Percentiles rank a stretch among this genome's conserved stretches.
Conservation (phyloP, 2,113 vertebrate species). For the Perca flavescens region DNA sequence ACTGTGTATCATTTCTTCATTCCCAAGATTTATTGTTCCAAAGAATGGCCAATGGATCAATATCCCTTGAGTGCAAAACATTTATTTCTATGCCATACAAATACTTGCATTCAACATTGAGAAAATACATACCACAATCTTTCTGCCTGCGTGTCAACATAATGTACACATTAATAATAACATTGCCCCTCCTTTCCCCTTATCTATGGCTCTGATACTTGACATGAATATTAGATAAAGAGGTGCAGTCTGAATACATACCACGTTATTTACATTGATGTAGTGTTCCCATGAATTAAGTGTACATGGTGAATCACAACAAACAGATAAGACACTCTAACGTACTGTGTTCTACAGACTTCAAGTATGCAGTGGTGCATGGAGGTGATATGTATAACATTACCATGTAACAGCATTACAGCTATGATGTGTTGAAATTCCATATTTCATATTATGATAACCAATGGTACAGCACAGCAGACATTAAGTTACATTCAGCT, state of each 20-base stretch:
- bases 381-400: conserved; percentile 51
- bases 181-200: conserved; percentile 32
- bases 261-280: conserved; percentile 49
- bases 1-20: background rate
- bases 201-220: conserved; percentile 71
- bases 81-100: conserved; percentile 84
- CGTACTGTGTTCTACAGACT: conserved; percentile 61
- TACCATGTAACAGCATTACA: conserved; percentile 40
- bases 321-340: conserved; percentile 59
- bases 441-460: background rate
- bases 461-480: conserved; percentile 51
- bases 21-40: background rate
- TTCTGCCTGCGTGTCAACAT: conserved; percentile 67
- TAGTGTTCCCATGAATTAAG: conserved; percentile 39
- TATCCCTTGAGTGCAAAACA: conserved; percentile 75
- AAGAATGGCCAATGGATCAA: conserved; percentile 10
- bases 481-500: conserved; percentile 71
- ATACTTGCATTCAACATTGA: conserved; percentile 80
- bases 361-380: conserved; percentile 64
- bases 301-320: conserved; percentile 50
- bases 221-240: conserved; percentile 61
- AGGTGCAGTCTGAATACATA: conserved; percentile 57
- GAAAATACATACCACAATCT: conserved; percentile 77
- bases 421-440: conserved; percentile 36
- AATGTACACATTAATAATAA: conserved; percentile 62